phyloP scores from a whole-genome alignment of 2,113 vertebrate genomes.

The Tychaedon coryphoeus region DNA sequence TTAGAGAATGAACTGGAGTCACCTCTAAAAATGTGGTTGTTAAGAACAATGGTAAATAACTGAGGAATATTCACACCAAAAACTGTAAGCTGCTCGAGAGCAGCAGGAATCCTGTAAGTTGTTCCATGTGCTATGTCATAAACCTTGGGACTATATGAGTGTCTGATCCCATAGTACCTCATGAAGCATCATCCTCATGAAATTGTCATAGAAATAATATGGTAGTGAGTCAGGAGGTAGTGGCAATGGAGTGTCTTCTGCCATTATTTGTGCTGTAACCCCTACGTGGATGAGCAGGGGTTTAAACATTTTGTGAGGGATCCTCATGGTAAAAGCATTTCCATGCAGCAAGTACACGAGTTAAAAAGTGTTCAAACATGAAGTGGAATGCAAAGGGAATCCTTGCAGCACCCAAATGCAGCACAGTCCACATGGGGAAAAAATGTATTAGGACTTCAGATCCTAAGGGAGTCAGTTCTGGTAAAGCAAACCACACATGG shows the following conservation, averaged over 20 bases:
- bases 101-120: background rate
- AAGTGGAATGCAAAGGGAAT: background rate
- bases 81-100: background rate
- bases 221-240: background rate
- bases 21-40: background rate
- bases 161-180: background rate
- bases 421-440: background rate
- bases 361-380: background rate
- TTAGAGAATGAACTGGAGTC: background rate
- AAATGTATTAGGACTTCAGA: background rate
- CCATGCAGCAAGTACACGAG: background rate
- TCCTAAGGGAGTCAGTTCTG: background rate
- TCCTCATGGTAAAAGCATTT: background rate
- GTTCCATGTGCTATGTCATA: background rate
- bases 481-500: background rate
- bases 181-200: background rate
- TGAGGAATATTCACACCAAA: background rate
- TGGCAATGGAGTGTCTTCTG: background rate
- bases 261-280: background rate
- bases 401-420: background rate
- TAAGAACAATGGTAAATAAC: background rate
- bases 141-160: background rate
- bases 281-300: background rate
- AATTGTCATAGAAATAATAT: background rate
- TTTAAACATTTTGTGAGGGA: background rate